Evolutionary conservation across 2,113 vertebrate genomes (phyloP), one percentile per base, ranked within the genome.

Genomic region (Trogon melanurus): DNA sequence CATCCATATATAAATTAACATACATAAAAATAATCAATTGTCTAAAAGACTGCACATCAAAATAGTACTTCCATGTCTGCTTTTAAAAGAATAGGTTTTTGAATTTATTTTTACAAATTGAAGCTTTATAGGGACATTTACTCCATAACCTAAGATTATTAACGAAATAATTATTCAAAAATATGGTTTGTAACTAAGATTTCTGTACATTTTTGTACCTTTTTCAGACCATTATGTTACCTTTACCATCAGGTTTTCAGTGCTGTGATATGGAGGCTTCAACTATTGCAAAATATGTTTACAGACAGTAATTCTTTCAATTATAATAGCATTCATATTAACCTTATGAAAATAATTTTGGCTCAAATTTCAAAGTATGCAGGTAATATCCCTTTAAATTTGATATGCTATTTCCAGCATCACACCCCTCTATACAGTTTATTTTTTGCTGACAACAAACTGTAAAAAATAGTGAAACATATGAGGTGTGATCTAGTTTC

Each of bases 21-120:
- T 83, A 87, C 74, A 73, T 74, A 85, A 96, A 97, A 96, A 94
- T 75, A 95, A 65, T 65, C 78, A 79, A 57, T 81, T 89, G 91
- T 86, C 82, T 93, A 80, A 86, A 95, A 91, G 90, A 88, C 93
- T 66, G 82, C 71, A 95, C 93, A 95, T 91, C 85, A 96, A 96
- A 96, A 95, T 91, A 97, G 90, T 85, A 93, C 60, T 93, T 96
- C 67, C 79, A 50, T 44, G 60, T 88, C 67, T 71, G 48, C 72
- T 86, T 93, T 88, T 86, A 96, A 90, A 94, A 95, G 88, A 96
- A 94, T 80, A 96, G 38, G 3, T 29, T 64, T 89, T 61, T 82
- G 18, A 50, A 50, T 74, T 88, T 79, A 85, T 83, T 95, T 91
- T 83, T 93, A 92, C 44, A 95, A 93, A 96, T 50, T 71, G 71